Evolutionary conservation across 2,113 vertebrate genomes (phyloP), one percentile per base, ranked within the genome.

Genomic region (Probosciger aterrimus): DNA sequence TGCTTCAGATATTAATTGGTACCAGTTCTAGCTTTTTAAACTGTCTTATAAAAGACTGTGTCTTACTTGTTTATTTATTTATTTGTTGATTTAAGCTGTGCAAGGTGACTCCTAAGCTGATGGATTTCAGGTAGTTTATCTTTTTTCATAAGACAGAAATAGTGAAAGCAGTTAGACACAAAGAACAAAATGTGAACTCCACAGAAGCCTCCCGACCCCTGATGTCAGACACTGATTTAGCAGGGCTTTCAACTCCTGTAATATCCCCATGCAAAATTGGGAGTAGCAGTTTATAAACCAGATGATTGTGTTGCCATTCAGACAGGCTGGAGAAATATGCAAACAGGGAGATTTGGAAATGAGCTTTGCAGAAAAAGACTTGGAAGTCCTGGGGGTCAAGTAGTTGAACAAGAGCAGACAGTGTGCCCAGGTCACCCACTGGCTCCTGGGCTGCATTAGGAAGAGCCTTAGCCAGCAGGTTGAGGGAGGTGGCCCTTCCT

Each of bases 191-290:
- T 1, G 6, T 62, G 57, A 68, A 37, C 46, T 83, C 12, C 4
- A 6, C 46, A 25, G 53, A 63, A 91, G 27, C 10, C 55, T 80
- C 33, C 35, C 50, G 50, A 69, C 19, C 37, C 16, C 18, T 64
- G 41, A 83, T 92, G 30, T 62, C n/a, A 63, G 78, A 5, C 30
- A 7, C 27, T 77, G 68, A 11, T 17, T 90, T 44, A 55, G 71
- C 60, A 39, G 4, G 2, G 14, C 24, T 88, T 86, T 70, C 35
- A 80, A 4, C 52, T 79, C 19, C 11, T 0, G 0, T 55, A 44
- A 44, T 13, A n/a, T 63, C 39, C 50, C 44, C 1, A 0, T 76
- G 64, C 30, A 74, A 33, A 92, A 39, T 12, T 18, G 37, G 11
- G 44, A 60, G 39, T 10, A 69, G 35, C 67, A 53, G 33, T 23